A percentile compares a stretch with the other conserved stretches of the same genome.
phyloP scores from a whole-genome alignment of 2,888 invertebrate genomes.

The Harpalus rubripes region DNA sequence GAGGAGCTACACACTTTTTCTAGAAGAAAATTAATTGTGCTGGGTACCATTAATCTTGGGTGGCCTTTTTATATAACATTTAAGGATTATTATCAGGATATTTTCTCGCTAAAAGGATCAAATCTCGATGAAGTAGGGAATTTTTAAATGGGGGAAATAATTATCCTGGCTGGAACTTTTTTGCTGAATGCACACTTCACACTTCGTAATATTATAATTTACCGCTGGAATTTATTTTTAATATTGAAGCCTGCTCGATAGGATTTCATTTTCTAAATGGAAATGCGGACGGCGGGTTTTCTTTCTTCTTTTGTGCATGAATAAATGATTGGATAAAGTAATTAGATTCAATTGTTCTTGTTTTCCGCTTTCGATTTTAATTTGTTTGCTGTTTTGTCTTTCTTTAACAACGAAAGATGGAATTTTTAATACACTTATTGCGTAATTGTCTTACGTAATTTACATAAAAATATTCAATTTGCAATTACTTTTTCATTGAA shows the following conservation, averaged over 20 bases:
- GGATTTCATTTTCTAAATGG: constrained; percentile 47
- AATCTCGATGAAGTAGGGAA: constrained; percentile 16
- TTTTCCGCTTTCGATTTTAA: constrained; percentile 48
- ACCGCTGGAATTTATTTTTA: constrained; percentile 30
- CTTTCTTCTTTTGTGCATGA: constrained; percentile 30
- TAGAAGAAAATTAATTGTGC: constrained; percentile 24
- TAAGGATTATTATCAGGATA: constrained; percentile 17
- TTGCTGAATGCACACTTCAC: constrained; percentile 5
- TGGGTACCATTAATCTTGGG: constrained; percentile 17
- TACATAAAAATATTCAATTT: constrained; percentile 24
- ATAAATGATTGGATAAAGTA: constrained; percentile 54
- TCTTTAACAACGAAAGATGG: constrained; percentile 49
- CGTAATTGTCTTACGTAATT: constrained; percentile 30
- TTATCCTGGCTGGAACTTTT: constrained; percentile 14
- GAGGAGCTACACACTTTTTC: constrained; percentile 22
- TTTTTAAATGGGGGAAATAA: constrained; percentile 28
- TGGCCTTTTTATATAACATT: constrained; percentile 30
- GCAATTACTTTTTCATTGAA: too few species aligned
- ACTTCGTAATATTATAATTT: constrained; percentile 31
- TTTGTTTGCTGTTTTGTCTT: constrained; percentile 54
- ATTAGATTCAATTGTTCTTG: constrained; percentile 52
- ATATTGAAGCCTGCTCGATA: constrained; percentile 16
- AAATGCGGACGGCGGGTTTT: neutral
- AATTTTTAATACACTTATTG: constrained; percentile 50
- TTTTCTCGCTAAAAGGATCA: constrained; percentile 18